phyloP scores from a whole-genome alignment of 2,113 vertebrate species.

The Protomyctophum bolini region DNA sequence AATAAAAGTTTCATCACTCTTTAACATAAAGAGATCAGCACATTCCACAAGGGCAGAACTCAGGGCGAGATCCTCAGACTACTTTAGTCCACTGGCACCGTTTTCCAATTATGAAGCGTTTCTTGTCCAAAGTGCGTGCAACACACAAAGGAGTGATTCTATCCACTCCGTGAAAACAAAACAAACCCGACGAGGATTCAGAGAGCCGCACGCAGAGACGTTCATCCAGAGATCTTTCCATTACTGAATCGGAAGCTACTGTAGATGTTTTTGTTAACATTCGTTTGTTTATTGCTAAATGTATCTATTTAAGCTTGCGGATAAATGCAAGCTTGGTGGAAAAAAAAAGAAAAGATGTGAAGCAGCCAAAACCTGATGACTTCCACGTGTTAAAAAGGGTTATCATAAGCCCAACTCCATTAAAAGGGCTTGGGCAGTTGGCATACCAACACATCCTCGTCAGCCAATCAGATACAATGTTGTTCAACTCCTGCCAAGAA shows the following conservation, averaged over 20 bases:
- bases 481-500: slow-evolving; percentile 10
- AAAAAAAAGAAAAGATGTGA: not conserved
- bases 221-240: slow-evolving; percentile 19
- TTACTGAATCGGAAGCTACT: slow-evolving; percentile 20
- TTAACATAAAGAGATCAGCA: not conserved
- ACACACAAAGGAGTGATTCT: no score
- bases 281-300: slow-evolving; percentile 44
- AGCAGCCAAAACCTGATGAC: slow-evolving; percentile 53
- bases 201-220: not conserved
- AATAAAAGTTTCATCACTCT: slow-evolving; percentile 2
- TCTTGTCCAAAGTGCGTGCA: no score
- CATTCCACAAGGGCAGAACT: not conserved
- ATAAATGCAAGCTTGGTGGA: slow-evolving; percentile 25
- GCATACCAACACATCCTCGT: slow-evolving; percentile 40
- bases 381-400: slow-evolving; percentile 45
- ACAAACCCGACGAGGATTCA: slow-evolving; percentile 4
- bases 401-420: slow-evolving; percentile 15
- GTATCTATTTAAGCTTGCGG: slow-evolving; percentile 12
- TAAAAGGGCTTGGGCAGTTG: slow-evolving; percentile 40
- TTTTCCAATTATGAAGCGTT: slow-evolving; percentile 37
- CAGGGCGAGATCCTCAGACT: not conserved
- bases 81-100: slow-evolving; percentile 15
- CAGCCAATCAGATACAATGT: slow-evolving; percentile 34
- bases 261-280: slow-evolving; percentile 17
- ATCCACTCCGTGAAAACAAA: slow-evolving; percentile 7